Evolutionary conservation across 2,888 invertebrate genomes (phyloP), one percentile per base, ranked within the genome.

Genomic region (Drosophila hamatofila): DNA sequence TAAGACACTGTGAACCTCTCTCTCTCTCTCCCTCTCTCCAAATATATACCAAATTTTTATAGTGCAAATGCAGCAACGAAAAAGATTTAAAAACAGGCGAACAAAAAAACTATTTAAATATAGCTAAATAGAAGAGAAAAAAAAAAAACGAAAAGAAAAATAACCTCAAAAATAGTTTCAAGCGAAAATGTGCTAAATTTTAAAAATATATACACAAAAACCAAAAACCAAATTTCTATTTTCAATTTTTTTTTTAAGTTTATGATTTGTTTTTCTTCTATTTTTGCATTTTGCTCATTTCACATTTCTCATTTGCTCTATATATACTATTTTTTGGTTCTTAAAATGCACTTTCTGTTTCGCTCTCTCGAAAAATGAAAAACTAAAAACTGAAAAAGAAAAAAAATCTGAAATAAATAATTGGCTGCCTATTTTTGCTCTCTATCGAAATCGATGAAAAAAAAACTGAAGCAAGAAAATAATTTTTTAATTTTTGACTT

Each of bases 41-140:
- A 33, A 41, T 21, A 6, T 33, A 35, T 25, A 39, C n/a, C 14
- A 3, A 49, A 16, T 58, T 54, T 37, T 62, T 66, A 71, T 75
- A 89, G 80, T 83, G 85, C 88, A 88, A 85, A 84, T 87, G 91
- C 81, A 80, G 85, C 79, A 81, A 75, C 81, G 78, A 81, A 62
- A 57, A 30, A 46, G 4, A 46, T 33, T 54, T 23, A 66, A 52
- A 63, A 44, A 66, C 64, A 69, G 63, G 57, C 74, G 16, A 72
- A 60, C n/a, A 83, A 42, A 25, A 48, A 46, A 52, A 56, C 23
- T 18, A 18, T 39, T 39, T 33, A 49, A 65, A 54, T 42, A 33
- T 30, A 56, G 56, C n/a, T 18, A 37, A 37, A 37, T 35, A 51
- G 18, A 25, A 52, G 14, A 21, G 21, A 49, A n/a, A 60, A 48